phyloP scores from a whole-genome alignment of 1,140 invertebrate species.

The Lucilia sericata region DNA sequence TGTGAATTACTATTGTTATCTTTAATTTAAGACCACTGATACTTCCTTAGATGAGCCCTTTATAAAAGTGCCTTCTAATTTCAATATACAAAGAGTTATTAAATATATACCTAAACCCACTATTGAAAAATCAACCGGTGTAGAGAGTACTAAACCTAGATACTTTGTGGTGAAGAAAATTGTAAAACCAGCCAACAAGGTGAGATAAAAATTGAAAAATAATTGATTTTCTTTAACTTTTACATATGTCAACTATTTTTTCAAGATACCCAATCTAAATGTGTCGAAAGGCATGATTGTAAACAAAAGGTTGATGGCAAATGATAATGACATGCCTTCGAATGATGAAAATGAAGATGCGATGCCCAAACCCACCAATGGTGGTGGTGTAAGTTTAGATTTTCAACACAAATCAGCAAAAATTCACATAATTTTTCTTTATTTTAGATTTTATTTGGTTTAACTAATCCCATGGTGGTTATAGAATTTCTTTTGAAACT shows the following conservation, averaged over 20 bases:
- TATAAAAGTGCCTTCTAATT: conserved; percentile 5
- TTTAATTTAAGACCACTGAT: neutral
- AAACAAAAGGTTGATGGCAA: neutral
- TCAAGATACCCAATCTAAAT: neutral
- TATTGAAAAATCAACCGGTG: neutral
- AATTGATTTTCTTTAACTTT: neutral
- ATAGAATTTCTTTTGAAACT: conserved; percentile 5
- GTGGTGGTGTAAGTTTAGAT: conserved; percentile 12
- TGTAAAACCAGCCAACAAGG: neutral
- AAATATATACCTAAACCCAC: neutral
- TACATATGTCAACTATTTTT: neutral
- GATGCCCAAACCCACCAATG: neutral
- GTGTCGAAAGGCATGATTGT: neutral
- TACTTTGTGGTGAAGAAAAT: conserved; percentile 13
- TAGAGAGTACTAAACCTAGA: neutral
- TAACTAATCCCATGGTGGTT: conserved; percentile 6
- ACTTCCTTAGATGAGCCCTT: neutral
- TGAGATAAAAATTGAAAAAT: neutral
- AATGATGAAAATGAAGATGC: conserved; percentile 41
- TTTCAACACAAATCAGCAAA: too few relatives aligned
- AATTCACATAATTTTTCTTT: neutral
- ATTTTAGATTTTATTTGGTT: conserved; percentile 31
- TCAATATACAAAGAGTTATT: neutral
- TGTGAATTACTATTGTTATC: neutral
- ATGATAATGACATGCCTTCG: conserved; percentile 20